Conservation (phyloP, 2,113 vertebrate species). For the Panthera tigris region DNA sequence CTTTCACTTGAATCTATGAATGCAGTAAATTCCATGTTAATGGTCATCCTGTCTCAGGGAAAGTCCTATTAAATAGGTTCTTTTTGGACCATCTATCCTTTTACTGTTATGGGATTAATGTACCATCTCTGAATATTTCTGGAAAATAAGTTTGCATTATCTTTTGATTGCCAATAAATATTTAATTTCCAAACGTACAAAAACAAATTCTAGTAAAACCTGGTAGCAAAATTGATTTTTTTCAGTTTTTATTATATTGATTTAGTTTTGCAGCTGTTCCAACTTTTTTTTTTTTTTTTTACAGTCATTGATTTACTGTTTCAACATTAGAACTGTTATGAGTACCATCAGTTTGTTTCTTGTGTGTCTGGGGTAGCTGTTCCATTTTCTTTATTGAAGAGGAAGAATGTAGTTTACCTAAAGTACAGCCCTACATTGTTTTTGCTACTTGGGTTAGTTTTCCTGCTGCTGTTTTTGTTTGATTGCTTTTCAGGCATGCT, state of each 20-base stretch:
- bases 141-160: not conserved
- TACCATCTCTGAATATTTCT: not conserved
- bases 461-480: not conserved
- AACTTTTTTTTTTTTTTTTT: not conserved
- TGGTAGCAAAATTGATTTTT: not conserved
- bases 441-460: not conserved
- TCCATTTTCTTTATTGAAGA: constrained; percentile 7
- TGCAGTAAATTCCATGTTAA: not conserved
- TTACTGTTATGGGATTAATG: not conserved
- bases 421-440: not conserved
- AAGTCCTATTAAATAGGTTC: not conserved
- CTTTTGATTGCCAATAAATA: constrained; percentile 43
- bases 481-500: not conserved
- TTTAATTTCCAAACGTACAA: not conserved
- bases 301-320: not conserved
- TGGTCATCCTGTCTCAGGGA: not conserved
- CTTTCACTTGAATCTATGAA: constrained; percentile 1
- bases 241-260: not conserved
- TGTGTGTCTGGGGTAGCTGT: not conserved
- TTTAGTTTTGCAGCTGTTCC: not conserved
- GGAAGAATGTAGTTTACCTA: not conserved
- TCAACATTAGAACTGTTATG: not conserved
- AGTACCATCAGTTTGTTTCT: not conserved
- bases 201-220: not conserved
- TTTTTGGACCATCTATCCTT: not conserved